Base-by-base conservation (phyloP, 1,140 invertebrate species). In the Arctopsyche grandis region DNA sequence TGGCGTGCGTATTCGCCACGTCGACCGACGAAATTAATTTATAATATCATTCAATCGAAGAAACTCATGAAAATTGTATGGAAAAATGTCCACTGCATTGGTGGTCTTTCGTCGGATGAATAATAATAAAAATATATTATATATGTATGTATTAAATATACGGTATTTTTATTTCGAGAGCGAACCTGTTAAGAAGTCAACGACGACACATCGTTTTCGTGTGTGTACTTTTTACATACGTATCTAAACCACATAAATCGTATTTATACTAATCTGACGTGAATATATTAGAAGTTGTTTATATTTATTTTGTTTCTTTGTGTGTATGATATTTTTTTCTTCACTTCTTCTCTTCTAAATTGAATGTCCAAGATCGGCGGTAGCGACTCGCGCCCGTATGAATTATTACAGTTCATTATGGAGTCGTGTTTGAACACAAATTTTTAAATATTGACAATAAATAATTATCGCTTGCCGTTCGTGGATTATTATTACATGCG, bases 281-380 rank as follows among this genome's bases (percentile, higher is more conserved):
- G 77, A 74, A 79, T 79, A 82, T 29, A 82, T 75, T 79, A 73
- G 78, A 56, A 77, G 70, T 63, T 63, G 24, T 71, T 46, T 66
- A 52, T 52, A 14, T 52, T 14, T 52, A 52, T 52, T 52, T 52
- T 16, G 48, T 14, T 16, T 52, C 16, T 12, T 52, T 52, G 5
- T 46, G 12, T 12, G 44, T 46, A 46, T 46, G 3, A 14, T 52
- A 5, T 52, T 52, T 38, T 38, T 38, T 38, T 38, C 29, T 38
- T 38, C 29, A 38, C 29, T 38, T 38, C 29, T 38, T 38, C 29
- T 38, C 29, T 38, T 38, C 29, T 12, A 66, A 66, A 66, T 66
- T 29, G 24, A 29, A 29, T 66, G 63, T 66, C 12, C 63, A 52
- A 52, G 48, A 52, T 52, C 63, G 19, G 21, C 63, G 24, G 63